phyloP scores from a whole-genome alignment of 2,888 invertebrate species.

The Acleris emargana region DNA sequence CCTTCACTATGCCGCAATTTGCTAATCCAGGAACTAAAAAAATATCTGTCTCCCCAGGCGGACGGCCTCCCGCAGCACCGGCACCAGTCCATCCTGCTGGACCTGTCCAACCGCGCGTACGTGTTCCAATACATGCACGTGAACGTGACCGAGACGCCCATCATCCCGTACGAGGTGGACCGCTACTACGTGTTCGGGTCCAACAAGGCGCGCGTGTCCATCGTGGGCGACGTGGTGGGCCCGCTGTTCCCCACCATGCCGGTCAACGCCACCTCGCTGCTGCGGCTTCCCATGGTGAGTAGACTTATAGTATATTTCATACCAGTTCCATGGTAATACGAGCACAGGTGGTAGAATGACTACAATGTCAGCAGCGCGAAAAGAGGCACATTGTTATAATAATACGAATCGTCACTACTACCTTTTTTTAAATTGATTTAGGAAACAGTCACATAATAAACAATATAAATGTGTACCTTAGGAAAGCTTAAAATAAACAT shows the following conservation, averaged over 20 bases:
- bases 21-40: not conserved
- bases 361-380: too few species aligned
- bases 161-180: constrained; percentile 93
- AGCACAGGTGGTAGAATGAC: too few species aligned
- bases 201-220: constrained; percentile 91
- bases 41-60: constrained; percentile 72
- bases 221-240: constrained; percentile 96
- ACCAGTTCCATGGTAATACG: too few species aligned
- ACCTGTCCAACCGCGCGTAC: constrained; percentile 95
- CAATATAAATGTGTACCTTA: too few species aligned
- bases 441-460: too few species aligned
- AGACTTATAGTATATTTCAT: too few species aligned
- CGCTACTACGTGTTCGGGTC: constrained; percentile 97
- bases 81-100: constrained; percentile 95
- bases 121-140: constrained; percentile 98
- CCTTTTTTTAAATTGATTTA: too few species aligned
- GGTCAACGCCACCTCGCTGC: constrained; percentile 91
- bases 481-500: too few species aligned
- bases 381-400: too few species aligned
- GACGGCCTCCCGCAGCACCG: constrained; percentile 96
- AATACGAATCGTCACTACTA: too few species aligned
- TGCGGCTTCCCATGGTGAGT: constrained; percentile 90
- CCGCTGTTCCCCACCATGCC: constrained; percentile 97
- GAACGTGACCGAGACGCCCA: constrained; percentile 96
- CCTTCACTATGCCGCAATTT: too few species aligned